Evolutionary conservation across 1,140 invertebrate species (phyloP), one percentile per base, ranked within the genome.

Genomic region (Zaprionus taronus): DNA sequence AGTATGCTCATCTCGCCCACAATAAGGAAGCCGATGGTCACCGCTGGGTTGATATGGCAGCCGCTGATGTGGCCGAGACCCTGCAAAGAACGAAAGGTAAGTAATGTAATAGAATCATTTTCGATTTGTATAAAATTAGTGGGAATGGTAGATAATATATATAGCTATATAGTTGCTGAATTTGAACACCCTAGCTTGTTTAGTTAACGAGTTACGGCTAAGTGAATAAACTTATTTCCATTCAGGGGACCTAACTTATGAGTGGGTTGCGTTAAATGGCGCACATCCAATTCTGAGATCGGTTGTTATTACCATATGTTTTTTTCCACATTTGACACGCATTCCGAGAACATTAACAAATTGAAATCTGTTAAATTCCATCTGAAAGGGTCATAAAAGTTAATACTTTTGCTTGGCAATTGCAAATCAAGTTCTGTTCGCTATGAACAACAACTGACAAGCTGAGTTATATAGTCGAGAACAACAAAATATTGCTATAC

Each of bases 21-120:
- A n/a, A 96, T 93, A 17, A 98, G 93, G 66, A 98, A 94, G 12
- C 96, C 97, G 9, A 95, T 58, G 0, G 97, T 97, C 0, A 98
- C 97, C 0, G 97, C 97, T 1, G 97, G 97, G 93, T 98, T 98
- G 66, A 98, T 96, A 93, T 98, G 97, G 61, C 97, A 97, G 31
- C 98, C 98, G 65, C 96, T 97, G 4, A 98, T 94, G 76, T 98
- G 97, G 22, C 97, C 97, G 55, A 98, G 93, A 24, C 95, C 94
- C 95, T 97, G 93, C 55, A 95, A 94, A 85, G 71, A 84, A 53
- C 2, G n/a, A 49, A 28, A 58, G 5, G 14, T 60, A 6, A 60
- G 22, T 61, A 7, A 51, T 7, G 9, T 12, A 12, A 4, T 4
- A n/a, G n/a, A n/a, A n/a, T n/a, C n/a, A n/a, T n/a, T n/a, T 14